Conservation (phyloP, 2,888 invertebrate species). For the Dioctria linearis region DNA sequence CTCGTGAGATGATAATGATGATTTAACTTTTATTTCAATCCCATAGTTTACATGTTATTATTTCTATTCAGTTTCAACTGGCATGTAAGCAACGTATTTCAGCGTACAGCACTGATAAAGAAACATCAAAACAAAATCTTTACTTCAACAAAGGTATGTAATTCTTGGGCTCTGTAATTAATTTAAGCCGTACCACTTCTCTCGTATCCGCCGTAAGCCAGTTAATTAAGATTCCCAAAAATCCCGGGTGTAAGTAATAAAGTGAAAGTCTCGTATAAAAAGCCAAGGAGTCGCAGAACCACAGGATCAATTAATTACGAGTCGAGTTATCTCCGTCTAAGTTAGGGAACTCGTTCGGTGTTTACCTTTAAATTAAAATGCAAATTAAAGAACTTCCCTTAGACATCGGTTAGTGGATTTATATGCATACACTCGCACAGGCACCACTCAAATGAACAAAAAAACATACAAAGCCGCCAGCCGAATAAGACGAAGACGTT, state of each 20-base stretch:
- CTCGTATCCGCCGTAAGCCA: conserved; percentile 38
- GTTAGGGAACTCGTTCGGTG: conserved; percentile 53
- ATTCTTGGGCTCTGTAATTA: background rate
- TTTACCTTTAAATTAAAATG: conserved; percentile 60
- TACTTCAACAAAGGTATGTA: too few relatives aligned
- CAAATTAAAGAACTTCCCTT: conserved; percentile 58
- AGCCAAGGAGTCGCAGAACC: conserved; percentile 20
- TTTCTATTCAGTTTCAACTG: too few relatives aligned
- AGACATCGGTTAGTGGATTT: conserved; percentile 55
- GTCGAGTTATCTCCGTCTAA: conserved; percentile 19
- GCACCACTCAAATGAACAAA: conserved; percentile 27
- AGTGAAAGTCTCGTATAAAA: conserved; percentile 21
- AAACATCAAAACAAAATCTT: too few relatives aligned
- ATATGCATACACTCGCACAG: conserved; percentile 26
- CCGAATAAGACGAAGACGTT: conserved; percentile 13
- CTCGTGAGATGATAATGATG: too few relatives aligned
- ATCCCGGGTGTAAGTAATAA: conserved; percentile 15
- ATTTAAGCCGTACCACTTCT: background rate
- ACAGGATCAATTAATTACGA: conserved; percentile 53
- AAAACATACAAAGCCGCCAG: background rate
- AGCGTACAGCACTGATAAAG: too few relatives aligned
- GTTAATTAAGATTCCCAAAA: conserved; percentile 56
- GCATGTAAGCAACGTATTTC: too few relatives aligned
- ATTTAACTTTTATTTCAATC: too few relatives aligned
- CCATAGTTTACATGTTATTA: too few relatives aligned